Evolutionary conservation across 2,888 invertebrate species (phyloP).

Genomic region (Pantelozetes paolii): DNA sequence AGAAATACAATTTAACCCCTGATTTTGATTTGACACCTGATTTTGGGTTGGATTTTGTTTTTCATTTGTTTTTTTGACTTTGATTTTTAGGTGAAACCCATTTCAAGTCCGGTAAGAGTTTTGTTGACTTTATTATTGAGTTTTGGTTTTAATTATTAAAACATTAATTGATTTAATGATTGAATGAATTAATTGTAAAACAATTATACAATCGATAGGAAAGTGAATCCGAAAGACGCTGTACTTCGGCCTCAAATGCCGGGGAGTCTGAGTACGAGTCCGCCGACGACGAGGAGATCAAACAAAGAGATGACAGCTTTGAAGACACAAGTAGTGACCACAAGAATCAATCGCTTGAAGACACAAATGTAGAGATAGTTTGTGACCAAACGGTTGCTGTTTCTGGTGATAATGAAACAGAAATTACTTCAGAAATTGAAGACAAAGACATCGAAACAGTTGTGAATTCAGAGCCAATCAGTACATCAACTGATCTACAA

Average conservation of each 20-base stretch:
- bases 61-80: constrained; percentile 26
- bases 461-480: no score
- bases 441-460: background rate
- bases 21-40: background rate
- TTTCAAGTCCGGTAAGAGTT: constrained; percentile 39
- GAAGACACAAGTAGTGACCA: constrained; percentile 30
- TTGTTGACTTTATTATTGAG: constrained; percentile 6
- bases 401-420: no score
- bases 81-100: constrained; percentile 5
- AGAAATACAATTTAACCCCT: no score
- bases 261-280: constrained; percentile 52
- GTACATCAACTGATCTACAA: no score
- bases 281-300: constrained; percentile 49
- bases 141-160: constrained; percentile 26
- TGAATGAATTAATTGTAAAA: background rate
- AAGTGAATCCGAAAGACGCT: constrained; percentile 37
- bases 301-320: constrained; percentile 43
- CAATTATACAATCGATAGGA: constrained; percentile 18
- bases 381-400: background rate
- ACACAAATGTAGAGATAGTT: background rate
- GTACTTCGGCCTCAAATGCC: constrained; percentile 43
- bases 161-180: background rate
- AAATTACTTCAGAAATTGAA: no score
- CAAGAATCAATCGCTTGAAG: background rate
- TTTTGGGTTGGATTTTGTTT: constrained; percentile 32